Conservation (phyloP, 2,888 invertebrate species). For the Trimorus sp. region DNA sequence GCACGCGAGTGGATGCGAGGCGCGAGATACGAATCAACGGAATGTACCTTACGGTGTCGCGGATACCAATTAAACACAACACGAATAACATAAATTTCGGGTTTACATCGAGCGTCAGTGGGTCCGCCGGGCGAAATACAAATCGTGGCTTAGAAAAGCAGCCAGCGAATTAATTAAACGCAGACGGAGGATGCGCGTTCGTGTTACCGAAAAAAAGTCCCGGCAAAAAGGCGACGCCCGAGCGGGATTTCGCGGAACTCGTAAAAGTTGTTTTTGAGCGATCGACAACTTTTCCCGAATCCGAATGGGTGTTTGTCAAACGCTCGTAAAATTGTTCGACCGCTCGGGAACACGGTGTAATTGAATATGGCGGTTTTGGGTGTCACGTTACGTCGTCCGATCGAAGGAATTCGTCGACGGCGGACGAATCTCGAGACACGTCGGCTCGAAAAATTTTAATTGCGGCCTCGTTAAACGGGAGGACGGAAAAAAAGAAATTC, state of each 20-base stretch:
- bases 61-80: slow-evolving; percentile 63
- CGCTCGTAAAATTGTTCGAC: slow-evolving; percentile 30
- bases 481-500: no score
- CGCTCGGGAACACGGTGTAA: slow-evolving; percentile 26
- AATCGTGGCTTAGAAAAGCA: slow-evolving; percentile 52
- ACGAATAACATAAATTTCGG: slow-evolving; percentile 62
- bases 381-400: slow-evolving; percentile 15
- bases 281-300: slow-evolving; percentile 24
- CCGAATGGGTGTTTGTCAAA: slow-evolving; percentile 30
- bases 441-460: no score
- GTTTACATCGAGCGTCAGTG: slow-evolving; percentile 54
- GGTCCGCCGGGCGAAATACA: slow-evolving; percentile 44
- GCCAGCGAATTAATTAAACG: slow-evolving; percentile 41
- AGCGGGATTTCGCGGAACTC: slow-evolving; percentile 39
- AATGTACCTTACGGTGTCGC: slow-evolving; percentile 65
- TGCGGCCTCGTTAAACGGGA: no score
- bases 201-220: slow-evolving; percentile 13
- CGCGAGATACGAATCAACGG: slow-evolving; percentile 73
- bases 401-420: background rate
- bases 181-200: slow-evolving; percentile 8
- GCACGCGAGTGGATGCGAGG: slow-evolving; percentile 75
- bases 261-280: slow-evolving; percentile 36
- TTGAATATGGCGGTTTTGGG: slow-evolving; percentile 18
- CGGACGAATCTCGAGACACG: no score
- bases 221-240: background rate